Percentiles rank a stretch among this genome's conserved stretches.
These are phyloP conservation scores for Ladona fulva DNA, from an alignment of 1,140 invertebrate species.

Conservation along the genomic window DNA sequence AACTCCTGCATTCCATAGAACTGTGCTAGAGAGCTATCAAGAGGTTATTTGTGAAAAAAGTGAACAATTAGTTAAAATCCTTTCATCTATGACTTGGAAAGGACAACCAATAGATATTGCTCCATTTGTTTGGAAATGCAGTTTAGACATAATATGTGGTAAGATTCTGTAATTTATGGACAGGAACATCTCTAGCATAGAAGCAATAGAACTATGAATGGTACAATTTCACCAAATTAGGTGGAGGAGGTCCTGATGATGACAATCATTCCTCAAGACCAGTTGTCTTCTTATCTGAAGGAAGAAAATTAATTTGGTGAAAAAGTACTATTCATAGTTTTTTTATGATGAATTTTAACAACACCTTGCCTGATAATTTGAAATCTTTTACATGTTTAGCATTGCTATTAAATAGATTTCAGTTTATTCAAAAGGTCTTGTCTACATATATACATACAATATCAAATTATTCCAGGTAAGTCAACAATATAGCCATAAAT, in stretches of 20 bases:
- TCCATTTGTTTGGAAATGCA: slow-evolving; percentile 62
- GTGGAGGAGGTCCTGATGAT: neutral
- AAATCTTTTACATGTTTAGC: no score
- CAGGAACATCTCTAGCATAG: no score
- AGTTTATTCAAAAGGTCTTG: no score
- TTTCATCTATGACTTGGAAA: slow-evolving; percentile 43
- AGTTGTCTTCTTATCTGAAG: neutral
- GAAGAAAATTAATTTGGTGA: neutral
- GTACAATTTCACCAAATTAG: slow-evolving; percentile 20
- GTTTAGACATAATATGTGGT: slow-evolving; percentile 80
- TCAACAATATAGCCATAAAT: no score
- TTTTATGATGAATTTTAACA: no score
- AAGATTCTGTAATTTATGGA: no score
- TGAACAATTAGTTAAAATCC: slow-evolving; percentile 50
- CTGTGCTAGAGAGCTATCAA: slow-evolving; percentile 76
- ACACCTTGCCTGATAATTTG: no score
- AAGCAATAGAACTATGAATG: slow-evolving; percentile 40
- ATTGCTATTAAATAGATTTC: no score
- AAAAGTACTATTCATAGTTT: neutral
- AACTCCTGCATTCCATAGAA: slow-evolving; percentile 85
- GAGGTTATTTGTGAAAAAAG: slow-evolving; percentile 73
- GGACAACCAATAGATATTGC: slow-evolving; percentile 55
- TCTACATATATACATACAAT: no score
- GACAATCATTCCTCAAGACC: neutral
- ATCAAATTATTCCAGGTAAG: no score